Evolutionary conservation across 2,113 vertebrate species (phyloP).

Genomic region (Camelus dromedarius): DNA sequence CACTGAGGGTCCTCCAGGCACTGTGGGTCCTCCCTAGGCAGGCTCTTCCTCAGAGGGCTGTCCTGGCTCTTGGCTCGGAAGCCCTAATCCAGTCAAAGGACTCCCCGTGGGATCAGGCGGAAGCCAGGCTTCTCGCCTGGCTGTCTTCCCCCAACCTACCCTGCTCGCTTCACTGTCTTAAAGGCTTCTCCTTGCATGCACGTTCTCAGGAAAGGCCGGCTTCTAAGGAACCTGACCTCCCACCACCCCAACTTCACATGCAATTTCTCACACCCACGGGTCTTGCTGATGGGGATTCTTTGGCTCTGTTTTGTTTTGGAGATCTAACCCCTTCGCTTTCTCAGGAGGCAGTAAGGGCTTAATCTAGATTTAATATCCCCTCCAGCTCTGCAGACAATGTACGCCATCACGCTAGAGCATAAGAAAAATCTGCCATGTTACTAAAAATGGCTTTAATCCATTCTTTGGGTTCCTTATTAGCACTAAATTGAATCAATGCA

Average conservation of each 20-base stretch:
- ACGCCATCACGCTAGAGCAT: background rate
- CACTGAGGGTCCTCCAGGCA: background rate
- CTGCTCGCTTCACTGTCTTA: background rate
- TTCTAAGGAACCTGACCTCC: background rate
- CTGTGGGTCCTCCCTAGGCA: background rate
- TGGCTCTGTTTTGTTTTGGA: background rate
- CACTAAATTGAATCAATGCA: constrained; percentile 67
- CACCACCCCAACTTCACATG: background rate
- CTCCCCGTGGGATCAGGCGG: background rate
- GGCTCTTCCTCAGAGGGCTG: background rate
- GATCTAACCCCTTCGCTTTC: constrained; percentile 10
- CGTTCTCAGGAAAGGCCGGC: background rate
- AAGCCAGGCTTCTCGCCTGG: background rate
- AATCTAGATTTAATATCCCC: background rate
- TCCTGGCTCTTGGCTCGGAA: background rate
- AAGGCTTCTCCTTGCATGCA: background rate
- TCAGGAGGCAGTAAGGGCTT: background rate
- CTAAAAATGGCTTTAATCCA: constrained; percentile 63
- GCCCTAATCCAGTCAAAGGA: background rate
- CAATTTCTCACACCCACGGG: background rate
- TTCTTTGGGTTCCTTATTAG: constrained; percentile 71
- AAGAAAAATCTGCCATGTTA: constrained; percentile 40
- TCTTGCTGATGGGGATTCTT: background rate
- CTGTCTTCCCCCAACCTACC: background rate
- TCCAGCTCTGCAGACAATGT: constrained; percentile 39